Base-by-base conservation (phyloP, 2,888 invertebrate species). In the Digitonthophagus gazella region DNA sequence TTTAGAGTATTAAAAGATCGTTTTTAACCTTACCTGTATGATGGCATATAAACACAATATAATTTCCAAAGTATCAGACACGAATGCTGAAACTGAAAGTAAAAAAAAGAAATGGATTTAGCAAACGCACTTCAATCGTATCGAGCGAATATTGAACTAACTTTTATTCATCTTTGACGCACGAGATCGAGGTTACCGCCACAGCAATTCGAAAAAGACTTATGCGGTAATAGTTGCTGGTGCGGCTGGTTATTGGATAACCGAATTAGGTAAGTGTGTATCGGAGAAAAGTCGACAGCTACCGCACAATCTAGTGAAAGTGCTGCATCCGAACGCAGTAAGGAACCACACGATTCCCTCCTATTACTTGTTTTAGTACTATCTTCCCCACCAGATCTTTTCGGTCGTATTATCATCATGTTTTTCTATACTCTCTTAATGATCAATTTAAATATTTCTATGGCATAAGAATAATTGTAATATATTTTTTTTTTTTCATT, bases 241-340 rank as follows among this genome's bases (percentile, higher is more conserved):
- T 61, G 61, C n/a, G 18, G 19, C 14, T 18, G 20, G 19, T 61
- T n/a, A 61, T 61, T 61, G 19, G 6, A 61, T 61, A 61, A 61
- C n/a, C 6, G 20, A 18, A 61, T 61, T 61, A 61, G 61, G 61
- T 61, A 61, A 61, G 61, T 61, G 14, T 15, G 61, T 61, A 61
- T 61, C 18, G 18, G 14, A 18, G 20, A 15, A 61, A 61, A 61
- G 20, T 19, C 61, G 61, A 18, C 16, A 61, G 20, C 61, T 6
- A n/a, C 19, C 19, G 6, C 18, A 61, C 61, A 61, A 61, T 61
- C 61, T 61, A 19, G 61, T 61, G 61, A 61, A 61, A 61, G 61
- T 61, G 61, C 19, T 61, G 14, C 61, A 61, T 61, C 61, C 61
- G 11, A 61, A 4, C 20, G 61, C 18, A 61, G 61, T 19, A 61